phyloP scores from a whole-genome alignment of 2,113 vertebrate genomes.

The Columba livia region DNA sequence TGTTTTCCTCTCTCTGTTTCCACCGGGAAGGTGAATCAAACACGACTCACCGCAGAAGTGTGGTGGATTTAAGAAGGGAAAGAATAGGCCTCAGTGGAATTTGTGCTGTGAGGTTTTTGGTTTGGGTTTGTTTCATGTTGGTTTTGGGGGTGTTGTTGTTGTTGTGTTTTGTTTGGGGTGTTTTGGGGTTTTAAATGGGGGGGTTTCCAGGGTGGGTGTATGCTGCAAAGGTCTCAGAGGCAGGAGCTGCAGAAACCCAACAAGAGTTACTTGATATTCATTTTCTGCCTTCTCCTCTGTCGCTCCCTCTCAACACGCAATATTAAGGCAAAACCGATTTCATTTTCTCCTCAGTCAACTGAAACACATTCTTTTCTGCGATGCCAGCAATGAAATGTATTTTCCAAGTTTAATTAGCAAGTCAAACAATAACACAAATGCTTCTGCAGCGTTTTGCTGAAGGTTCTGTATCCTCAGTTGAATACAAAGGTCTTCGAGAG shows the following conservation, averaged over 20 bases:
- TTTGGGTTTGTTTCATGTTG: neutral
- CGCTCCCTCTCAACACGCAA: neutral
- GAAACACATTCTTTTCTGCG: neutral
- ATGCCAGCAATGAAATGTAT: neutral
- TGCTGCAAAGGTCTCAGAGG: neutral
- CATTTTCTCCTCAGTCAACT: conserved; percentile 21
- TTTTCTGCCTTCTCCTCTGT: neutral
- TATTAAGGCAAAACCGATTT: neutral
- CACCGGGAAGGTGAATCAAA: neutral
- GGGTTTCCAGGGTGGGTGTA: neutral
- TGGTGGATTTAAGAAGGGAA: neutral
- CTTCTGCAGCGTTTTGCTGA: neutral
- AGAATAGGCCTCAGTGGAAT: neutral
- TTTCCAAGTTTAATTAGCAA: conserved; percentile 52
- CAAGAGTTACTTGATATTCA: neutral
- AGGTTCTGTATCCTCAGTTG: conserved; percentile 12
- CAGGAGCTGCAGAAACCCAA: neutral
- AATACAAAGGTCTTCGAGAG: conserved; percentile 13
- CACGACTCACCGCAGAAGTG: neutral
- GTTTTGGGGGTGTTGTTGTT: no score
- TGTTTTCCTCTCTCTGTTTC: neutral
- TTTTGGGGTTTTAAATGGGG: neutral
- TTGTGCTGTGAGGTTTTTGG: neutral
- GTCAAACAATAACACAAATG: conserved; percentile 20
- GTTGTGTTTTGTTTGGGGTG: no score